Conservation (phyloP, 2,888 invertebrate species). For the Patella depressa region DNA sequence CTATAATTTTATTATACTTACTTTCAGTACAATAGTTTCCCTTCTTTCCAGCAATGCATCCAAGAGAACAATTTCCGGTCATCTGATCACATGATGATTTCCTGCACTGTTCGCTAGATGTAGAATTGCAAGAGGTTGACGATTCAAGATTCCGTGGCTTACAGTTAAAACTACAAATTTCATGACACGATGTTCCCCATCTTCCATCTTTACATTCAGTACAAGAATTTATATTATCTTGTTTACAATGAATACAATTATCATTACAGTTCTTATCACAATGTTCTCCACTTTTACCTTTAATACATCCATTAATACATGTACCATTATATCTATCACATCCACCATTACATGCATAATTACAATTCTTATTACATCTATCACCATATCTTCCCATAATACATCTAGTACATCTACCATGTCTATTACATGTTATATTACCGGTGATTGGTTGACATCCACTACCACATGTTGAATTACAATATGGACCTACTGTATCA, state of each 20-base stretch:
- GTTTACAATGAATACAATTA: neutral
- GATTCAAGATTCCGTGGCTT: neutral
- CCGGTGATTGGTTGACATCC: neutral
- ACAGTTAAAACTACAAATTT: neutral
- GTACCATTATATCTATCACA: constrained; percentile 41
- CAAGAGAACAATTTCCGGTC: neutral
- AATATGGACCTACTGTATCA: neutral
- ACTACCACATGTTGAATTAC: neutral
- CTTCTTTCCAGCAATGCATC: neutral
- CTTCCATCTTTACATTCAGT: neutral
- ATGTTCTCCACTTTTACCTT: constrained; percentile 34
- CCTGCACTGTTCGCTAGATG: neutral
- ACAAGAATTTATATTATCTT: neutral
- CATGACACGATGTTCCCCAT: neutral
- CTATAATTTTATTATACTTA: neutral
- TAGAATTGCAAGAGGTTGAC: neutral
- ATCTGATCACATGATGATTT: neutral
- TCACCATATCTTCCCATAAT: constrained; percentile 32
- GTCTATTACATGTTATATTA: neutral
- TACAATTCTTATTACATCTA: constrained; percentile 39
- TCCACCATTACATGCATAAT: constrained; percentile 32
- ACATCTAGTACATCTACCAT: neutral
- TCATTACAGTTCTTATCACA: constrained; percentile 30
- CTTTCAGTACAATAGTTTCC: neutral
- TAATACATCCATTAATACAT: constrained; percentile 38